phyloP scores from a whole-genome alignment of 1,140 invertebrate genomes.

The Leptonema lineaticorne region DNA sequence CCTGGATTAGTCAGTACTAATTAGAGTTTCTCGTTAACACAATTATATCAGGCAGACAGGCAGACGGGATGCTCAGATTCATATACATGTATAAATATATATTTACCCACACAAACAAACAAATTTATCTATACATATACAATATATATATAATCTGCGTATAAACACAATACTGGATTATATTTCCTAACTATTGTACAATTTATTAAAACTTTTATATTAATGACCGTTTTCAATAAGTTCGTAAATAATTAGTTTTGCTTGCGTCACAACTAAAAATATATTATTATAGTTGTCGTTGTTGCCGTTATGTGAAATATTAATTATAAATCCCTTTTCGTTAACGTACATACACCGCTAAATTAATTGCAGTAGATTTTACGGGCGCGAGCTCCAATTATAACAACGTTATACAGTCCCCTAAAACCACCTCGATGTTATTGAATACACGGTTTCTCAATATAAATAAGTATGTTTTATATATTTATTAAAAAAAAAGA shows the following conservation, averaged over 20 bases:
- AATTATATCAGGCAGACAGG: constrained; percentile 32
- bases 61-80: constrained; percentile 1
- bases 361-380: constrained; percentile 34
- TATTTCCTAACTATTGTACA: no score
- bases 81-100: not conserved
- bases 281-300: not conserved
- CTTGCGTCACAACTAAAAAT: no score
- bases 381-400: constrained; percentile 29
- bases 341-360: constrained; percentile 26
- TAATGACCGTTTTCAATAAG: no score
- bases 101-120: not conserved
- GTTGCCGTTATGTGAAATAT: constrained; percentile 7
- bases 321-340: constrained; percentile 31
- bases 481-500: no score
- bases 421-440: constrained; percentile 5
- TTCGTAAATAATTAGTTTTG: no score
- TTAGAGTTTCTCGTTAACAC: constrained; percentile 35
- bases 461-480: no score
- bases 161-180: no score
- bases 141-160: no score
- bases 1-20: constrained; percentile 27
- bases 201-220: no score
- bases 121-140: no score
- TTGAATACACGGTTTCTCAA: not conserved
- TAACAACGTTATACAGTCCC: constrained; percentile 22